phyloP scores from a whole-genome alignment of 1,140 invertebrate species.

The Lepidurus packardi region DNA sequence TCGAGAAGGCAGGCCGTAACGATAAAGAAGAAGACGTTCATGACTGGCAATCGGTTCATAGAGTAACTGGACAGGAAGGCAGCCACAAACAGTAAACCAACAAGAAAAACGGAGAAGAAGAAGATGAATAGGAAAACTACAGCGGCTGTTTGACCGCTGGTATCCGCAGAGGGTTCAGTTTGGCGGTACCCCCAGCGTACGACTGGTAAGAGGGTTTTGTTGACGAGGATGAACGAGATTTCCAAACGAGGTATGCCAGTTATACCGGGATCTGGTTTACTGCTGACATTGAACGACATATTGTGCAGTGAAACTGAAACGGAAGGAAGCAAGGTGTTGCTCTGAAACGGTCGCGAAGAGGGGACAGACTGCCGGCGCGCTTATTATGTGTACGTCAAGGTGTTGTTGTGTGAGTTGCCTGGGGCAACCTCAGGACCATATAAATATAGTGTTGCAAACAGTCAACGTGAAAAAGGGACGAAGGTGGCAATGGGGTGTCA shows the following conservation, averaged over 20 bases:
- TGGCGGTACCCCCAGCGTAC: constrained; percentile 13
- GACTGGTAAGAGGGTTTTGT: not conserved
- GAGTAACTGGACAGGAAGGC: not conserved
- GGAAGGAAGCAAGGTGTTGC: not conserved
- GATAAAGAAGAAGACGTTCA: not conserved
- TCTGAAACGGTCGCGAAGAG: not conserved
- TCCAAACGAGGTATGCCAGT: not conserved
- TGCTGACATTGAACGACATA: not conserved
- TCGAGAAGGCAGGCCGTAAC: not conserved
- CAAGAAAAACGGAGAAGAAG: not conserved
- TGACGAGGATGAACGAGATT: not conserved
- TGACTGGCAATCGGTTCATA: not conserved
- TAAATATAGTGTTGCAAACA: constrained; percentile 11
- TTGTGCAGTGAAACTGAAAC: not conserved
- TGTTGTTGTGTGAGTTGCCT: not conserved
- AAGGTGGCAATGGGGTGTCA: not conserved
- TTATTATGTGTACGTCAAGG: not conserved
- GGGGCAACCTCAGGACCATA: not conserved
- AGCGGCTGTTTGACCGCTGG: not conserved
- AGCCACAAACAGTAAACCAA: not conserved
- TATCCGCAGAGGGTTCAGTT: not conserved
- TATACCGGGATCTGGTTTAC: not conserved
- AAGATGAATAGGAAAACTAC: constrained; percentile 4
- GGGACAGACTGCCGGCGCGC: not conserved
- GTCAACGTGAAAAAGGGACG: not conserved